Conservation (phyloP, 2,113 vertebrate species). For the Pomatostomus ruficeps region DNA sequence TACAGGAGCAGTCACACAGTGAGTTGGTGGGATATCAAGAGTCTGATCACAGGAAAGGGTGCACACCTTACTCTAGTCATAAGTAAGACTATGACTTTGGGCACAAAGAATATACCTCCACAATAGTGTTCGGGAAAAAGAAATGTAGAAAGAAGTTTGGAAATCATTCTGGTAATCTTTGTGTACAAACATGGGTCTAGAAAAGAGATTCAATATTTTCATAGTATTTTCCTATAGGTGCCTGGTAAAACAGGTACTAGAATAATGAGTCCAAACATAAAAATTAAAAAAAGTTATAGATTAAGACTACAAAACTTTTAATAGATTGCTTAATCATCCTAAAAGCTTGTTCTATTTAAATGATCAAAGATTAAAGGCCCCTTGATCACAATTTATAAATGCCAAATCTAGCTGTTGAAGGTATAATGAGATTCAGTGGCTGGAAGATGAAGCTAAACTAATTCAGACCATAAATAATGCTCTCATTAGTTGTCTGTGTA, state of each 20-base stretch:
- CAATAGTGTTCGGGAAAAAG: neutral
- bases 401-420: neutral
- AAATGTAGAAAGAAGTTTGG: neutral
- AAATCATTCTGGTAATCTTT: neutral
- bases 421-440: constrained; percentile 5
- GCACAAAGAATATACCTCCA: neutral
- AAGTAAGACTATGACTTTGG: neutral
- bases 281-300: neutral
- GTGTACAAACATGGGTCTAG: neutral
- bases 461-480: constrained; percentile 37
- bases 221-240: neutral
- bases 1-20: neutral
- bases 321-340: neutral
- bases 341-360: neutral
- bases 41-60: neutral
- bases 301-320: neutral
- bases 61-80: neutral
- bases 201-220: neutral
- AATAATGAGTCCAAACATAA: neutral
- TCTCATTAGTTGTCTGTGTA: constrained; percentile 15
- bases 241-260: neutral
- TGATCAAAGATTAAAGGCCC: neutral
- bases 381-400: constrained; percentile 17
- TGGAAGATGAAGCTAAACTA: constrained; percentile 12
- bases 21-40: neutral